Evolutionary conservation across 2,113 vertebrate species (phyloP), one percentile per base, ranked within the genome.

Genomic region (Antigone vipio): DNA sequence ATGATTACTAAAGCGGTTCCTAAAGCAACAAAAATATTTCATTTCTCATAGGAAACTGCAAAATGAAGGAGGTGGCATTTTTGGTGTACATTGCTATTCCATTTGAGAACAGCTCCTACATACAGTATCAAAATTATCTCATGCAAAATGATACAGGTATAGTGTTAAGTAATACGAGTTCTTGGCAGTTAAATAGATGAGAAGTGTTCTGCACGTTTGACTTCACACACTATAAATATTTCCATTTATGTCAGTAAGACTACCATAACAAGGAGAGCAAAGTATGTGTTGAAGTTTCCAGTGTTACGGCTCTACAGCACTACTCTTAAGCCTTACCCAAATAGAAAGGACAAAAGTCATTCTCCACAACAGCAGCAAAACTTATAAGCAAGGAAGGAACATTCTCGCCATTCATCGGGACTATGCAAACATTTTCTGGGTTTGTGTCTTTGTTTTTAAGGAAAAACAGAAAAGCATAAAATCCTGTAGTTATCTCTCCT

Each of bases 1-100:
- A 30, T 9, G n/a, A 96, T 97, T 97, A 95, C 35, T 93, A 69
- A 97, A 95, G 52, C 30, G n/a, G 72, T 92, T 94, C 73, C 83
- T 95, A 79, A 95, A 89, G 91, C 55, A 90, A 81, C 45, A 55
- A 44, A 66, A 93, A 62, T 92, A n/a, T 84, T 78, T 90, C 89
- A 75, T 96, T 97, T 97, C 52, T 94, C 15, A 44, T 64, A 58
- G 49, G 56, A 88, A 89, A 93, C 15, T 93, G 64, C 85, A 93
- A 64, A 95, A 96, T 60, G 53, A 95, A 95, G 49, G 53, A 59
- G 20, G 16, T 38, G 32, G 34, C 17, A 9, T 56, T 88, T 94
- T 47, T 95, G 49, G 63, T 86, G 29, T 60, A 89, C 15, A 11
- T n/a, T 68, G 69, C 29, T 53, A 47, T 74, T 89, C 29, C 29